phyloP scores from a whole-genome alignment of 64 coral and sea anemone genomes.

The Dendronephthya gigantea region DNA sequence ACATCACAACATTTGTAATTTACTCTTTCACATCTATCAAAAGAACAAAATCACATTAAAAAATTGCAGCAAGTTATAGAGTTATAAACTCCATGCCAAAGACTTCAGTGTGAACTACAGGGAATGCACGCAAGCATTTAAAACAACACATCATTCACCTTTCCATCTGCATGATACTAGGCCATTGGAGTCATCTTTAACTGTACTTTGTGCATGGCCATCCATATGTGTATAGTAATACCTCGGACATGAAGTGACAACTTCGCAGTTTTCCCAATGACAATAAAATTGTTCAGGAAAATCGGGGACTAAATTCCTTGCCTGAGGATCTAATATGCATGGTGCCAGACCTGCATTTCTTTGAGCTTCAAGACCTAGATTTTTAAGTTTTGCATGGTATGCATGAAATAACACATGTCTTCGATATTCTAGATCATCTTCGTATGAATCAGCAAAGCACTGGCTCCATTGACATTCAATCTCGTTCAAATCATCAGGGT shows the following conservation, averaged over 20 bases:
- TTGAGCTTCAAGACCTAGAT: neutral
- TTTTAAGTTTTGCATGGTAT: neutral
- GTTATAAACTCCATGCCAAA: no score
- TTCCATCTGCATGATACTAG: neutral
- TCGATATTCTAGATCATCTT: neutral
- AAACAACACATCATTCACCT: neutral
- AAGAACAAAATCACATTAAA: no score
- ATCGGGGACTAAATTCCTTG: neutral
- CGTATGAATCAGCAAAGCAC: neutral
- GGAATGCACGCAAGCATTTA: neutral
- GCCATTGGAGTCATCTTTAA: neutral
- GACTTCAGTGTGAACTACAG: no score
- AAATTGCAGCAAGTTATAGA: no score
- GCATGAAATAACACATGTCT: neutral
- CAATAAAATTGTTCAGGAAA: constrained; percentile 4
- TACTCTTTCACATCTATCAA: no score
- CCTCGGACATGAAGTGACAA: neutral
- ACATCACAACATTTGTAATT: no score
- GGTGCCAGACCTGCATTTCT: neutral
- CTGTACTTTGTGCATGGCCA: neutral
- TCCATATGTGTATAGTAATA: neutral
- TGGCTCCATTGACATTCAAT: neutral
- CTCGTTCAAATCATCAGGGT: neutral
- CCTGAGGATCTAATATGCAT: neutral
- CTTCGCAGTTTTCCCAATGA: neutral